Conservation (phyloP, 2,113 vertebrate species). For the Oryzias celebensis region DNA sequence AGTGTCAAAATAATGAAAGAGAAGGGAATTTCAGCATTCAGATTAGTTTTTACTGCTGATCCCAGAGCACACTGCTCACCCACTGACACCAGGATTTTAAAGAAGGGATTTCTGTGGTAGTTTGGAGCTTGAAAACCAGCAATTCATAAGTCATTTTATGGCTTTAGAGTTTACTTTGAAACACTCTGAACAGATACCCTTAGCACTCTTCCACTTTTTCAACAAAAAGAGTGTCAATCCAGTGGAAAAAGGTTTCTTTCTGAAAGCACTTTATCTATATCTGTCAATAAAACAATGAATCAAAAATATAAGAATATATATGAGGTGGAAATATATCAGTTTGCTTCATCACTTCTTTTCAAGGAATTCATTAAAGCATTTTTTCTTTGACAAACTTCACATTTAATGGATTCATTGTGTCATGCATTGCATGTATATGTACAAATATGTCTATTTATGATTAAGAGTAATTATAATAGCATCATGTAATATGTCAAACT, state of each 20-base stretch:
- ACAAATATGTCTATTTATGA: too few species aligned
- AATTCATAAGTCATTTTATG: conserved; percentile 14
- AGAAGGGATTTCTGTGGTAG: conserved; percentile 22
- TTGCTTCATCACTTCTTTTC: too few species aligned
- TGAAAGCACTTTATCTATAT: background rate
- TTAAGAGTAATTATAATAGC: too few species aligned
- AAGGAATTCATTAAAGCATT: too few species aligned
- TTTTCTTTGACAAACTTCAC: too few species aligned
- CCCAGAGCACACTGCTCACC: conserved; percentile 49
- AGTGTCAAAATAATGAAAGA: conserved; percentile 14
- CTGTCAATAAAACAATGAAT: too few species aligned
- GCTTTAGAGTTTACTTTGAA: conserved; percentile 15
- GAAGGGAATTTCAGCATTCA: conserved; percentile 22
- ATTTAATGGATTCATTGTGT: too few species aligned
- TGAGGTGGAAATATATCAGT: too few species aligned
- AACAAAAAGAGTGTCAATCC: conserved; percentile 6
- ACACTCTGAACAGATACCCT: background rate
- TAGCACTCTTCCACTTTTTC: background rate
- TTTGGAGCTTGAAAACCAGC: conserved; percentile 32
- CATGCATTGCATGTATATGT: too few species aligned
- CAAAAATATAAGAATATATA: too few species aligned
- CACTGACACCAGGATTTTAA: conserved; percentile 24
- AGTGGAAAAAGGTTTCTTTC: background rate
- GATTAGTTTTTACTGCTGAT: conserved; percentile 71
- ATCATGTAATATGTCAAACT: too few species aligned